Base-by-base conservation (phyloP, 2,113 vertebrate genomes). In the Pheucticus melanocephalus region DNA sequence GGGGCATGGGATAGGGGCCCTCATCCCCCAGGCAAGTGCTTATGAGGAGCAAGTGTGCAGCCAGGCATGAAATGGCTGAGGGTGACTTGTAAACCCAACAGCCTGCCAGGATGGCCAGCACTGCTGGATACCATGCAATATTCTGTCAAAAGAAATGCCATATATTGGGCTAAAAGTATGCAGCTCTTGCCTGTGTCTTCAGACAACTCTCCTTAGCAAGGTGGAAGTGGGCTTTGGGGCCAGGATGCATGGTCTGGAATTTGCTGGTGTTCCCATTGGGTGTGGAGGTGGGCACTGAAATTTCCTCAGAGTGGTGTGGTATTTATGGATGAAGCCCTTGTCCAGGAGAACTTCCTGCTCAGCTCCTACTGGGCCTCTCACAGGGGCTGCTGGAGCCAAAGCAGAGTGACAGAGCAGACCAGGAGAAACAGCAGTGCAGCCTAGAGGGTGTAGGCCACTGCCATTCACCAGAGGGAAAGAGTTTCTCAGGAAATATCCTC, bases 1-100 rank as follows among this genome's bases (percentile, higher is more conserved):
- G 31, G 48, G 35, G 4, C 0, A 0, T 64, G 39, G 35, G 16
- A 42, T 63, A 0, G 0, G 63, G 78, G 24, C 63, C n/a, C 47
- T 70, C 48, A 56, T 48, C 21, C 47, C 12, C 19, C 11, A 65
- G 23, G 44, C 21, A 82, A 72, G n/a, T 45, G 33, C 54, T 88
- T 0, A 1, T 33, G 42, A 77, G 47, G 56, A 94, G 9, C 80
- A 92, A 80, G 39, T 24, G 40, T 0, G 0, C 1, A 8, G 51
- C 23, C 4, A 5, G 44, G 17, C 33, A 18, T 0, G 2, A 50
- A 73, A 80, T 20, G 61, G 20, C 35, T 83, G 53, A 47, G 68
- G 24, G 19, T 15, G 33, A 5, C 54, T 91, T 64, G 44, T 20
- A 92, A 64, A 51, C 12, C 20, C 37, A 65, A 31, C 20, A 61